Base-by-base conservation (phyloP, 35 echinoderm and acorn worm species). In the Ophiothrix spiculata region DNA sequence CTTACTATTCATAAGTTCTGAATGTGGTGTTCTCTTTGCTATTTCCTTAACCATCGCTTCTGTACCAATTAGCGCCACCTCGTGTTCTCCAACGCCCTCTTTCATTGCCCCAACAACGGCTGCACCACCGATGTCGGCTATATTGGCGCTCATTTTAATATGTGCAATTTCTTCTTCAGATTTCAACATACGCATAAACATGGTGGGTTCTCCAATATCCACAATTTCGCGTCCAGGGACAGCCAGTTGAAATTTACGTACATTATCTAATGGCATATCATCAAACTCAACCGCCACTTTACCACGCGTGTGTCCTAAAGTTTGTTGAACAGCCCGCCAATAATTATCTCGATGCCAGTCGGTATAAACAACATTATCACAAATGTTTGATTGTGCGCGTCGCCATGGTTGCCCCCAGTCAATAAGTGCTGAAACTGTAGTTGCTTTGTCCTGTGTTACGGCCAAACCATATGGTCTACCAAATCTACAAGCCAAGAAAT, bases 321-420 rank as follows among this genome's bases (percentile, higher is more conserved):
- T 56, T 54, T 90, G 77, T 56, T 93, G 78, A 19, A 99, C 92
- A 10, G 88, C 96, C 1, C 35, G 38, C 86, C 92, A 99, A 80
- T 83, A 99, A 77, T 99, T 99, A 63, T 91, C 92, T 39, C 83
- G 36, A 25, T 99, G 96, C 92, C 92, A 99, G 45, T 99, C 96
- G 0, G 96, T 99, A 63, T 83, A 99, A 19, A 92, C 39, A 32
- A 94, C 23, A 38, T 93, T 99, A 38, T 86, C 92, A 13, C 96
- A 92, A 4, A 74, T 49, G 0, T 49, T 75, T 0, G 82, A 88
- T 10, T 10, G 6, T 4, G 60, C 60, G 4, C 60, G 60, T n/a
- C 60, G 60, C 60, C 60, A 69, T 0, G 96, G 96, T 79, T 90
- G 92, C 36, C 96, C 96, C 21, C 75, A 92, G 40, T 99, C 96